Evolutionary conservation across 2,888 invertebrate genomes (phyloP).

Genomic region (Pachymerium ferrugineum): DNA sequence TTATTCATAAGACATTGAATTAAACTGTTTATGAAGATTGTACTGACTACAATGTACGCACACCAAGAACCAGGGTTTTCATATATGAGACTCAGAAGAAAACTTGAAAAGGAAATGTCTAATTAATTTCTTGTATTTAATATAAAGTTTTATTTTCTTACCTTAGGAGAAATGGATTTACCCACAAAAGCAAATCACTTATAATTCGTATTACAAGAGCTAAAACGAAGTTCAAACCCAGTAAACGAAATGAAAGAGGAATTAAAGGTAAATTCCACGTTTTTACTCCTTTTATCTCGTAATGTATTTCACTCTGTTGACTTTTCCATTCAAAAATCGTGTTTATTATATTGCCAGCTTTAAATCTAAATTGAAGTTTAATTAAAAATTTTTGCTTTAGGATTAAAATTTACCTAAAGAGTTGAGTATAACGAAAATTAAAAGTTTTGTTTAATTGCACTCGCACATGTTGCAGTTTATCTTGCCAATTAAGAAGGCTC

Average conservation of each 20-base stretch:
- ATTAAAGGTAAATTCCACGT: background rate
- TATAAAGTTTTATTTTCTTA: background rate
- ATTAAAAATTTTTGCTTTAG: background rate
- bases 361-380: background rate
- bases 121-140: background rate
- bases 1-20: background rate
- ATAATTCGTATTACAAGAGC: background rate
- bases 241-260: background rate
- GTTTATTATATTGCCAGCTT: background rate
- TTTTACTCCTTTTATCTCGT: background rate
- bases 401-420: background rate
- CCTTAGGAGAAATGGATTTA: background rate
- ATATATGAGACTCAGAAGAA: background rate
- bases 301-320: background rate
- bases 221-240: background rate
- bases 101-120: too few relatives aligned
- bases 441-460: background rate
- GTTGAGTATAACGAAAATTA: background rate
- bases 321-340: conserved; percentile 10
- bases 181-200: background rate
- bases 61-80: background rate
- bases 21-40: background rate
- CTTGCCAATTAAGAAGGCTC: background rate
- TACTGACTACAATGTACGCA: background rate
- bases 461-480: background rate